Evolutionary conservation across 2,888 invertebrate genomes (phyloP).

Genomic region (Dione juno): DNA sequence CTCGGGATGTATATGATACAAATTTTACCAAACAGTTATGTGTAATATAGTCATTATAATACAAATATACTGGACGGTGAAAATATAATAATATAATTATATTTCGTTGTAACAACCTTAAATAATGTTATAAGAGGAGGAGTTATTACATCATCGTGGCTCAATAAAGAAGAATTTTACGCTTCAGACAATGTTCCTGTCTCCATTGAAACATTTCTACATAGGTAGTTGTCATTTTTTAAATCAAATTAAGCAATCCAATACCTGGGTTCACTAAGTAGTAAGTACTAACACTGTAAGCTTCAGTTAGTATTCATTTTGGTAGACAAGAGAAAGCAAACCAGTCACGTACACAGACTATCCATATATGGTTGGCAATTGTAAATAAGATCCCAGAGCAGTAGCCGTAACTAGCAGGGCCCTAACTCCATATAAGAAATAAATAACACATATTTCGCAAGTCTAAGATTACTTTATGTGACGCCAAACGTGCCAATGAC

Average conservation of each 20-base stretch:
- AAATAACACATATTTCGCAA: conserved; percentile 27
- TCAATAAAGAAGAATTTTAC: neutral
- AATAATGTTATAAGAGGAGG: too few species aligned
- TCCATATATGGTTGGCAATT: conserved; percentile 16
- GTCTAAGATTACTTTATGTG: conserved; percentile 20
- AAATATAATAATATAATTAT: too few species aligned
- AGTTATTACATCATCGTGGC: neutral
- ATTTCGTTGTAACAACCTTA: too few species aligned
- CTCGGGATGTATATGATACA: conserved; percentile 8
- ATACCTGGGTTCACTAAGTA: neutral
- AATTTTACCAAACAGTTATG: conserved; percentile 1
- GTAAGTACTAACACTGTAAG: neutral
- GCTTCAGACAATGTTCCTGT: too few species aligned
- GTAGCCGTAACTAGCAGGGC: conserved; percentile 20
- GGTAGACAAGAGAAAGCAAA: conserved; percentile 17
- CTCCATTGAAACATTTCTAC: neutral
- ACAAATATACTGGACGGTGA: too few species aligned
- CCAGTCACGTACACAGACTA: neutral
- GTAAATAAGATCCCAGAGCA: conserved; percentile 14
- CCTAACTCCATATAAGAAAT: conserved; percentile 17
- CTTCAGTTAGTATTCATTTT: conserved; percentile 8
- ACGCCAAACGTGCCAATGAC: conserved; percentile 16
- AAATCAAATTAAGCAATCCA: neutral
- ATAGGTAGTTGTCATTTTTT: too few species aligned
- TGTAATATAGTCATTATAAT: conserved; percentile 3